phyloP scores from a whole-genome alignment of 2,888 invertebrate genomes.

The Bugula neritina region DNA sequence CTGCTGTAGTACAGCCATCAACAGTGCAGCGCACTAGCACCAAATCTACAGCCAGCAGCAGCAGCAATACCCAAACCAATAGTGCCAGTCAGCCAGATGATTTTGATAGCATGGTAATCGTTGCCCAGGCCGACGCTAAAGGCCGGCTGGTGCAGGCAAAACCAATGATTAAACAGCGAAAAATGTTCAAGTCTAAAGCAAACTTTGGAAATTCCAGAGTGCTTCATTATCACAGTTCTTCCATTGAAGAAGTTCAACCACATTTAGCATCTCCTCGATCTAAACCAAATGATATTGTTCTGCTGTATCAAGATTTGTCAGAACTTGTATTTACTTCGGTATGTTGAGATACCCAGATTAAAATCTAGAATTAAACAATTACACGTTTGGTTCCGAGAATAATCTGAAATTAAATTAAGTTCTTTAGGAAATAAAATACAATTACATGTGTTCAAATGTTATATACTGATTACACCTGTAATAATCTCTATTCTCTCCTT shows the following conservation, averaged over 20 bases:
- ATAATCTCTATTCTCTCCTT: too few species aligned
- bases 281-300: constrained; percentile 26
- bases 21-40: background rate
- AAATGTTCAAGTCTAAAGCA: background rate
- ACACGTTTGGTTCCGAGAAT: too few species aligned
- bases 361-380: too few species aligned
- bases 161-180: background rate
- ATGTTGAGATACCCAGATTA: too few species aligned
- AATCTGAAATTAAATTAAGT: too few species aligned
- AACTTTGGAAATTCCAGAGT: background rate
- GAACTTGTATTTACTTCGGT: constrained; percentile 8
- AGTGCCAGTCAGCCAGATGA: background rate
- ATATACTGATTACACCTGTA: too few species aligned
- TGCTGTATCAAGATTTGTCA: background rate
- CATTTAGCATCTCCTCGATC: background rate
- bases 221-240: background rate
- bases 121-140: background rate
- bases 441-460: too few species aligned
- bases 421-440: too few species aligned
- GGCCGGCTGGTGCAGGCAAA: background rate
- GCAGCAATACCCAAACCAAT: background rate
- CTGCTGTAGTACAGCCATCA: too few species aligned
- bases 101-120: background rate
- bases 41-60: background rate
- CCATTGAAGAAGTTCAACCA: background rate